Conservation (phyloP, 2,797 vertebrate species). For the Rhynchotus rufescens region DNA sequence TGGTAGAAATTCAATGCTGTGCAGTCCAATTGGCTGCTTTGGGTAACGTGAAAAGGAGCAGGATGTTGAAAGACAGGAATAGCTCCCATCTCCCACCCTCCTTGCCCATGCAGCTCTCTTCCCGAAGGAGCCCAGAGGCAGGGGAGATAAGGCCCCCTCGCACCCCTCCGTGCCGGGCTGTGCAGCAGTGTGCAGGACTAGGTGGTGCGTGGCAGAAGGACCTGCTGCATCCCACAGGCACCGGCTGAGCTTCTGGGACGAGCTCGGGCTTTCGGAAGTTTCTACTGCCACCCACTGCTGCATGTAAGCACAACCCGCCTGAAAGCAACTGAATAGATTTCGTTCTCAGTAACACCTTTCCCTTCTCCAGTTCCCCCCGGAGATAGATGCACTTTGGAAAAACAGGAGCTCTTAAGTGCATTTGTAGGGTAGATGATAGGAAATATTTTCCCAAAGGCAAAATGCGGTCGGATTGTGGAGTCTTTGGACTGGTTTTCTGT, state of each 20-base stretch:
- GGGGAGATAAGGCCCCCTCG: accelerated
- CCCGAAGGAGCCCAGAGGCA: accelerated
- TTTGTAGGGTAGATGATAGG: background rate
- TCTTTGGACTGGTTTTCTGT: background rate
- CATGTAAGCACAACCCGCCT: background rate
- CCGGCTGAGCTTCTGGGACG: background rate
- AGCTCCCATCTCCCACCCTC: background rate
- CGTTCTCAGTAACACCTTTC: background rate
- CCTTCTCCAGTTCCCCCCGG: background rate
- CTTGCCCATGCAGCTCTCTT: background rate
- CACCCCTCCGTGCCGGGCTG: accelerated
- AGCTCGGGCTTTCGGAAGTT: background rate
- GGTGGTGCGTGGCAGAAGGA: accelerated
- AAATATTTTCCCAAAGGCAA: background rate
- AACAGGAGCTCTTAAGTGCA: background rate
- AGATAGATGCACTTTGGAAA: background rate
- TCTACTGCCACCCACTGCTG: slow-evolving; percentile 44
- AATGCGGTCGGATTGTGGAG: background rate
- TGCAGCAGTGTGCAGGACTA: background rate
- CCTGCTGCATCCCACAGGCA: background rate
- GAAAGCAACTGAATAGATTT: background rate
- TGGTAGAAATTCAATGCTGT: background rate
- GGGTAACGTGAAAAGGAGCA: background rate
- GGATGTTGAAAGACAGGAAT: background rate
- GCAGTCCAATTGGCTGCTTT: background rate